Percentiles rank a stretch among this genome's conserved stretches.
phyloP scores from a whole-genome alignment of 2,797 vertebrate species.

The Nothura maculosa region DNA sequence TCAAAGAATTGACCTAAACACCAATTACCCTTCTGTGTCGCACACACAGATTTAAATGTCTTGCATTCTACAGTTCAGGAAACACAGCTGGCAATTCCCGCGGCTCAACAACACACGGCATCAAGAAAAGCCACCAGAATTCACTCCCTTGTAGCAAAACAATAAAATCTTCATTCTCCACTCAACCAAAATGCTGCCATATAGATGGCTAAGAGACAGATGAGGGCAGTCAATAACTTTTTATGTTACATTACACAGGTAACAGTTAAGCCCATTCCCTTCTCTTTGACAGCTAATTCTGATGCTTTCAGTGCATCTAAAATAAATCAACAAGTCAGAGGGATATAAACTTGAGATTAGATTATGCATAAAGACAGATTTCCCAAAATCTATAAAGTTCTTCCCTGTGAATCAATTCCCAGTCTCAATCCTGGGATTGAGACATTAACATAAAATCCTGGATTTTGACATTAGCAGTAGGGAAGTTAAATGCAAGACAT shows the following conservation, averaged over 20 bases:
- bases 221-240: not conserved
- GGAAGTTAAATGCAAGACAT: not conserved
- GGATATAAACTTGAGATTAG: not conserved
- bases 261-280: not conserved
- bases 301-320: not conserved
- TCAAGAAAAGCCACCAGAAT: not conserved
- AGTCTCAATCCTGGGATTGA: not conserved
- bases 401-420: not conserved
- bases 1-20: constrained; percentile 31
- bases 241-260: not conserved
- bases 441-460: not conserved
- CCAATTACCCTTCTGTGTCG: constrained; percentile 6
- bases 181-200: not conserved
- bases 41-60: not conserved
- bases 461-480: not conserved
- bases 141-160: not conserved
- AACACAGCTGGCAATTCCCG: not conserved
- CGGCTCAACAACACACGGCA: not conserved
- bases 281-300: not conserved
- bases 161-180: not conserved
- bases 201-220: accelerated
- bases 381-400: not conserved
- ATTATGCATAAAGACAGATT: not conserved
- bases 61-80: not conserved
- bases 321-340: constrained; percentile 1